Conservation (phyloP, 2,797 vertebrate genomes). For the Cossypha caffra region DNA sequence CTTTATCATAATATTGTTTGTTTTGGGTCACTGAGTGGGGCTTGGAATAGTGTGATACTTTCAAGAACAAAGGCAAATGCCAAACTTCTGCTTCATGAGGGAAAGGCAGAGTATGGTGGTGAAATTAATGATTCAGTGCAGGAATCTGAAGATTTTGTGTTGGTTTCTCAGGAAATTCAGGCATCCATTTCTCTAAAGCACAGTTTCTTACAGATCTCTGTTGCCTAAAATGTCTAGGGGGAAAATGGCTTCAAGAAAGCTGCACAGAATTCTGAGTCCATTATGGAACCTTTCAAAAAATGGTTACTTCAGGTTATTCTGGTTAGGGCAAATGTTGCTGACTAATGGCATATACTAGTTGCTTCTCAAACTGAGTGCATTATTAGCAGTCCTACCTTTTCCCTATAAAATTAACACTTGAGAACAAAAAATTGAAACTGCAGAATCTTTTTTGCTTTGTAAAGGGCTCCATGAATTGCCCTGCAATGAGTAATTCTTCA, state of each 20-base stretch:
- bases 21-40: background rate
- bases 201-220: background rate
- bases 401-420: background rate
- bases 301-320: background rate
- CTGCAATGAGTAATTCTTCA: background rate
- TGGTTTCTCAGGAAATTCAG: background rate
- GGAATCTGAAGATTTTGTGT: background rate
- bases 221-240: background rate
- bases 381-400: background rate
- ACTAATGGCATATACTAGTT: background rate
- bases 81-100: background rate
- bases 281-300: background rate
- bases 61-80: background rate
- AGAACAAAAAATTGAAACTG: background rate
- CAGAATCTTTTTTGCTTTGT: background rate
- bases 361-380: background rate
- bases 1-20: background rate
- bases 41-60: background rate
- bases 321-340: background rate
- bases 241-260: background rate
- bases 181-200: background rate
- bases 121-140: background rate
- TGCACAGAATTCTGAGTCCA: background rate
- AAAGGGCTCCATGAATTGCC: background rate
- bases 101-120: background rate